These are phyloP conservation scores for Caracal caracal DNA, from an alignment of 2,113 vertebrate species.

Conservation along the genomic window DNA sequence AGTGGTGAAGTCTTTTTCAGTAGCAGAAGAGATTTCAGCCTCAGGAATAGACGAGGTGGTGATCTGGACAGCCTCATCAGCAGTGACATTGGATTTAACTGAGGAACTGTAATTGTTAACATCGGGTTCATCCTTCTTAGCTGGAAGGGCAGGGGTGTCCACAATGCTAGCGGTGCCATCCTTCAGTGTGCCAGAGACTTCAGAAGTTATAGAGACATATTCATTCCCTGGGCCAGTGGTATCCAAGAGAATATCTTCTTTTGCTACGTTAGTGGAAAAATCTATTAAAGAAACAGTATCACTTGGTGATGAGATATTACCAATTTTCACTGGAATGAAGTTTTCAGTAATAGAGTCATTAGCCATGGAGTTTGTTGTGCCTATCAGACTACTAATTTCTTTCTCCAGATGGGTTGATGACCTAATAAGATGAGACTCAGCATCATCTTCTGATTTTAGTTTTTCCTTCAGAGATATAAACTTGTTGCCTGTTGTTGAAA, in stretches of 20 bases:
- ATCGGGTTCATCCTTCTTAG: not conserved
- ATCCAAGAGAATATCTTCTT: conserved; percentile 51
- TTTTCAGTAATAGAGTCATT: conserved; percentile 28
- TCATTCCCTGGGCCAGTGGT: not conserved
- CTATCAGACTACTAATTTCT: not conserved
- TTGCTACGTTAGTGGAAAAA: conserved; percentile 36
- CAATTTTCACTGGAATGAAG: conserved; percentile 51
- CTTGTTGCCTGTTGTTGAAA: conserved; percentile 50
- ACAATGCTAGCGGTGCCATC: not conserved
- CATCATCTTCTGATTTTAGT: conserved; percentile 57
- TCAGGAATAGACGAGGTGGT: conserved; percentile 2
- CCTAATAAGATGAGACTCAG: not conserved
- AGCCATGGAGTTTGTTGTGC: not conserved
- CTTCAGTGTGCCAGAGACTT: not conserved
- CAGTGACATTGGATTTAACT: not conserved
- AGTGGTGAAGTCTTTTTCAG: not conserved
- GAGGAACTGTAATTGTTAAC: not conserved
- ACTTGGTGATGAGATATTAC: conserved; percentile 26
- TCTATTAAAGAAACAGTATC: conserved; percentile 69
- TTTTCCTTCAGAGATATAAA: conserved; percentile 49
- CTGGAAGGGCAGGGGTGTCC: not conserved
- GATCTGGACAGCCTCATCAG: not conserved
- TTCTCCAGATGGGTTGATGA: conserved; percentile 37
- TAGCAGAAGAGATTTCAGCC: not conserved
- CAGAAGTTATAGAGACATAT: not conserved